phyloP scores from a whole-genome alignment of 2,113 vertebrate genomes.

The Gulo gulo region DNA sequence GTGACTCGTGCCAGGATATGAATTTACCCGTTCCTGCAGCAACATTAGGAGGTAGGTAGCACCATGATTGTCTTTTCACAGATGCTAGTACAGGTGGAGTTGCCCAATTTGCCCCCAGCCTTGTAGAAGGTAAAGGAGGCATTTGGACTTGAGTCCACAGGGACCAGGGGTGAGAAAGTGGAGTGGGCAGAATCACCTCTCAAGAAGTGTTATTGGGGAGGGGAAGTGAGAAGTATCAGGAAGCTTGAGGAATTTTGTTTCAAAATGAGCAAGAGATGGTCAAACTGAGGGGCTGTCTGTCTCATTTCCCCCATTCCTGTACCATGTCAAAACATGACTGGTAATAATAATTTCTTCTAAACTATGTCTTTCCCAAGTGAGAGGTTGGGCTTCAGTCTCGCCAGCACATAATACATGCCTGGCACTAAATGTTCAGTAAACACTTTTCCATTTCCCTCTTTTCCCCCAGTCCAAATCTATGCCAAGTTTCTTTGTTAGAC shows the following conservation, averaged over 20 bases:
- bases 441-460: background rate
- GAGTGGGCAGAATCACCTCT: background rate
- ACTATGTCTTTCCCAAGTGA: background rate
- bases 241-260: background rate
- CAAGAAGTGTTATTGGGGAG: background rate
- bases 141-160: background rate
- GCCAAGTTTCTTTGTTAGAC: background rate
- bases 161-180: background rate
- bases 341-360: background rate
- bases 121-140: background rate
- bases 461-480: fast-evolving
- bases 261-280: background rate
- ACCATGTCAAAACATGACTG: background rate
- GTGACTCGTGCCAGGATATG: fast-evolving
- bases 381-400: background rate
- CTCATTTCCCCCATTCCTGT: background rate
- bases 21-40: background rate
- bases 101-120: background rate
- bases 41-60: background rate
- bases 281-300: background rate
- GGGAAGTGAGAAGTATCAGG: background rate
- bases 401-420: too few relatives aligned
- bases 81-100: background rate
- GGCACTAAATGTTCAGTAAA: background rate
- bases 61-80: background rate